Evolutionary conservation across 1,140 invertebrate genomes (phyloP).

Genomic region (Hyles vespertilio): DNA sequence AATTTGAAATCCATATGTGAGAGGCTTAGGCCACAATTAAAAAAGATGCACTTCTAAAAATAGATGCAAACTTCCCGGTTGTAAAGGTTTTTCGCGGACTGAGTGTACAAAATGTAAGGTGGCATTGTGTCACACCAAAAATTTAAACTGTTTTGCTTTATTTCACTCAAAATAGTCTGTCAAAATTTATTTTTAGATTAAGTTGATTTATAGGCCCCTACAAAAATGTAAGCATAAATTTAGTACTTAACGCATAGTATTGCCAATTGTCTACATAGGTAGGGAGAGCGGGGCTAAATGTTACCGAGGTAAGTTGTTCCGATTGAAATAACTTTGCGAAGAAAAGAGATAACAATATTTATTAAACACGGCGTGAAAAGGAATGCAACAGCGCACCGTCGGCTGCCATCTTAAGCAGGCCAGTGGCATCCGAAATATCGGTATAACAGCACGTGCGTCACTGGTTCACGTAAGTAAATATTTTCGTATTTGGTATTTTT

Average conservation of each 20-base stretch:
- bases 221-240: constrained; percentile 23
- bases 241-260: constrained; percentile 22
- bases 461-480: too few relatives aligned
- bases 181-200: constrained; percentile 21
- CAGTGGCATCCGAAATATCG: too few relatives aligned
- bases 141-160: constrained; percentile 22
- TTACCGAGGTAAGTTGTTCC: too few relatives aligned
- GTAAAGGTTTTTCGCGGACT: constrained; percentile 22
- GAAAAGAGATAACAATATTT: too few relatives aligned
- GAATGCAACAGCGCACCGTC: too few relatives aligned
- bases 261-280: constrained; percentile 14
- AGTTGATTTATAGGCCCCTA: constrained; percentile 20
- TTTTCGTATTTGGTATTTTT: too few relatives aligned
- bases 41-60: constrained; percentile 26
- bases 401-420: too few relatives aligned
- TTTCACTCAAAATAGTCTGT: constrained; percentile 19
- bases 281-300: too few relatives aligned
- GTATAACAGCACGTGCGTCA: too few relatives aligned
- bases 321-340: too few relatives aligned
- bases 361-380: too few relatives aligned
- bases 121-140: constrained; percentile 21
- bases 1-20: too few relatives aligned
- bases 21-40: constrained; percentile 8
- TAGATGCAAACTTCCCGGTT: constrained; percentile 30
- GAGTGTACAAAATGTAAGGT: constrained; percentile 25